A percentile compares a stretch with the other conserved stretches of the same genome.
phyloP scores from a whole-genome alignment of 53 echinoderm and acorn worm genomes.

The Holothuria scabra region DNA sequence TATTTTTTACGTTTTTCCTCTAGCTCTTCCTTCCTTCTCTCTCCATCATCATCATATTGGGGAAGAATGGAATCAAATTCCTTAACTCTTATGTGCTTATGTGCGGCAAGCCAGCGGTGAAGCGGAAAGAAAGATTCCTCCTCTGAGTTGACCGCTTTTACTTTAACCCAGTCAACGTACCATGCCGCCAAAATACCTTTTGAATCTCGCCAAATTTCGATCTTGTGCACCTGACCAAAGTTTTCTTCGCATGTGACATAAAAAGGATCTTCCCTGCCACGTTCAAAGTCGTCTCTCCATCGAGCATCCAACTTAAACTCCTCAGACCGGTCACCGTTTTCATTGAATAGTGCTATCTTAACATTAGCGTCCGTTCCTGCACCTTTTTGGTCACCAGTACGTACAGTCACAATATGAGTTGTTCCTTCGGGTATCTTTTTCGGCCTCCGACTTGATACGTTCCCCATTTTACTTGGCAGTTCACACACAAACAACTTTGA shows the following conservation, averaged over 20 bases:
- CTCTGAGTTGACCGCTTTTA: slow-evolving; percentile 18
- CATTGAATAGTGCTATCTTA: slow-evolving; percentile 67
- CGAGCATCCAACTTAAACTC: slow-evolving; percentile 66
- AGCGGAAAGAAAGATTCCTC: slow-evolving; percentile 65
- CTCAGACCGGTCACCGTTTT: slow-evolving; percentile 58
- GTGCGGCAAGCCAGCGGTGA: slow-evolving; percentile 73
- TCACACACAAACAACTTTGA: too few species aligned
- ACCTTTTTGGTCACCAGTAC: slow-evolving; percentile 83
- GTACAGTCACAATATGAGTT: slow-evolving; percentile 59
- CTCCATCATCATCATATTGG: slow-evolving; percentile 58
- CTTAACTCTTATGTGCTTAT: slow-evolving; percentile 52
- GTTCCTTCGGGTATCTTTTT: slow-evolving; percentile 19
- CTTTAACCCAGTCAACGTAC: slow-evolving; percentile 77
- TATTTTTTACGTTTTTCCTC: slow-evolving; percentile 67
- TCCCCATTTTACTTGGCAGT: slow-evolving; percentile 3
- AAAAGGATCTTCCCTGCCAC: slow-evolving; percentile 65
- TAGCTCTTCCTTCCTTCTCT: slow-evolving; percentile 67
- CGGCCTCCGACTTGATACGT: not conserved
- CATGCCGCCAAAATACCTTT: slow-evolving; percentile 61
- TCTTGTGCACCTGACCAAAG: slow-evolving; percentile 66
- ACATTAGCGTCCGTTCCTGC: slow-evolving; percentile 86
- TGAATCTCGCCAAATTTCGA: slow-evolving; percentile 81
- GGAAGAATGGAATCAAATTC: slow-evolving; percentile 71
- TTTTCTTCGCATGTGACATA: slow-evolving; percentile 66
- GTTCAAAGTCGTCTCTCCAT: slow-evolving; percentile 83